Evolutionary conservation across 2,797 vertebrate species (phyloP).

Genomic region (Podarcis siculus): DNA sequence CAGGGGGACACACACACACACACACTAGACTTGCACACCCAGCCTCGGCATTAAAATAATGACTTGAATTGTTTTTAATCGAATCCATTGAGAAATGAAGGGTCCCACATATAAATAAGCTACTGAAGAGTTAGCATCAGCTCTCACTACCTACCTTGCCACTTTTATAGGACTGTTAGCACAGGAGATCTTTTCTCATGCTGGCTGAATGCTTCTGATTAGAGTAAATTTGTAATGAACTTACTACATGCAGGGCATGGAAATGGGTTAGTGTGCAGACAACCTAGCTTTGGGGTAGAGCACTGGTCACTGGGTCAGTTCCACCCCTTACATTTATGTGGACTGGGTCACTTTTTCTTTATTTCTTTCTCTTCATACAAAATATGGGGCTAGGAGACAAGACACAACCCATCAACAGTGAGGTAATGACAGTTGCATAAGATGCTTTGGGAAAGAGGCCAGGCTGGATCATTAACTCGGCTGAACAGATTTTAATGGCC

Average conservation of each 20-base stretch:
- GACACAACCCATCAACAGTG: conserved; percentile 20
- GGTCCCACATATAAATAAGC: not conserved
- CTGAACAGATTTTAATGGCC: conserved; percentile 43
- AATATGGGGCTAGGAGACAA: conserved; percentile 21
- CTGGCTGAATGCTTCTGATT: not conserved
- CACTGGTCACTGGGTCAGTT: not conserved
- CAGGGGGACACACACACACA: not conserved
- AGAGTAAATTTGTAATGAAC: not conserved
- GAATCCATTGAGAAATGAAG: not conserved
- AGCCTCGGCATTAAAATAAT: not conserved
- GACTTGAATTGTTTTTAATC: not conserved
- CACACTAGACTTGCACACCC: not conserved
- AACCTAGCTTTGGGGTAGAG: not conserved
- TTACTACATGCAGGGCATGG: not conserved
- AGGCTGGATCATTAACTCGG: conserved; percentile 26
- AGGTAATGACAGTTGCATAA: conserved; percentile 28
- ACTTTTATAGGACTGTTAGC: not conserved
- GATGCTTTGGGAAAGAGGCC: conserved; percentile 10
- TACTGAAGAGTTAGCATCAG: not conserved
- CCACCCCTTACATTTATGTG: not conserved
- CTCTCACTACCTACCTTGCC: not conserved
- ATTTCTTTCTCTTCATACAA: not conserved
- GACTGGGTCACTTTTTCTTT: too few relatives aligned
- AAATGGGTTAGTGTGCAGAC: not conserved
- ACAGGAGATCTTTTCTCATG: not conserved